Percentiles rank a stretch among this genome's conserved stretches.
Evolutionary conservation across 2,888 invertebrate species (phyloP).

Genomic region (Therioaphis trifolii): DNA sequence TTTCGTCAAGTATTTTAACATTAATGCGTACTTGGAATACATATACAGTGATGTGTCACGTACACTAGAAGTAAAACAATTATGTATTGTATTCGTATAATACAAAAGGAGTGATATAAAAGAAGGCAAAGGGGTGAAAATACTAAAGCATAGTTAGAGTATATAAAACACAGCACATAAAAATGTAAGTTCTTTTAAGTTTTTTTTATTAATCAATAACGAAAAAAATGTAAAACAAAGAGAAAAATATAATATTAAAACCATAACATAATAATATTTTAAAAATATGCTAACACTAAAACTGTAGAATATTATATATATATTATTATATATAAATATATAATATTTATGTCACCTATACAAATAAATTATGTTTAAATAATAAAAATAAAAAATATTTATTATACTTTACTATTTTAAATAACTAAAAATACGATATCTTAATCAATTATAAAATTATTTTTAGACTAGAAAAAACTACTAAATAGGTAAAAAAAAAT

Average conservation of each 20-base stretch:
- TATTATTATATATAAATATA: conserved; percentile 34
- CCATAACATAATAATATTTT: conserved; percentile 62
- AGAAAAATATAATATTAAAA: conserved; percentile 60
- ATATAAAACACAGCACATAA: not conserved
- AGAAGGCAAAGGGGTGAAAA: not conserved
- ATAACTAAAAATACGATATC: conserved; percentile 57
- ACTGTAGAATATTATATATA: conserved; percentile 36
- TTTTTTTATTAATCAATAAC: conserved; percentile 62
- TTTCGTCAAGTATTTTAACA: conserved; percentile 11
- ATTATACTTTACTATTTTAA: conserved; percentile 49
- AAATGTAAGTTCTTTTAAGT: conserved; percentile 8
- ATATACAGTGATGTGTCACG: not conserved
- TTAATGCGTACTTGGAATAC: not conserved
- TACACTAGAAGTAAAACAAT: conserved; percentile 1
- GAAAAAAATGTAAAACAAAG: conserved; percentile 61
- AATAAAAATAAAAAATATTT: conserved; percentile 58
- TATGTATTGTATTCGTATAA: not conserved
- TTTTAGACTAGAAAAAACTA: conserved; percentile 62
- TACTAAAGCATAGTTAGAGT: not conserved
- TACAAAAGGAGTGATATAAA: not conserved
- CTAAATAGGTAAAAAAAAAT: conserved; percentile 56
- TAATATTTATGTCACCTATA: conserved; percentile 46
- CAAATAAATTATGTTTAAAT: conserved; percentile 63
- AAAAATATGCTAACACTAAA: conserved; percentile 51
- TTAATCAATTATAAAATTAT: conserved; percentile 41